These are phyloP conservation scores for Chrysina gloriosa DNA, from an alignment of 2,888 invertebrate genomes.

Conservation along the genomic window DNA sequence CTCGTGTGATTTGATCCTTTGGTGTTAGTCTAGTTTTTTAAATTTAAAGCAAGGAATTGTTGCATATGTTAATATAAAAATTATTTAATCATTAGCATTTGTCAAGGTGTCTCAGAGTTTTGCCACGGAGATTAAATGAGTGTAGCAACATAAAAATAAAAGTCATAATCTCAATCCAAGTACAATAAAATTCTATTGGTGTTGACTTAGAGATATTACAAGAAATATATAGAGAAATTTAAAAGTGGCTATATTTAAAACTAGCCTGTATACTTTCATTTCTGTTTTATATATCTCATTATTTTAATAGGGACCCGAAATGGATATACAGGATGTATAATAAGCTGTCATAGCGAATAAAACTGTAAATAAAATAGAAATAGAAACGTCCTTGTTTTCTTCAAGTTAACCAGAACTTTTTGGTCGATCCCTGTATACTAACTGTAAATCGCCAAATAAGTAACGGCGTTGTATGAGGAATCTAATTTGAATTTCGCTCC, in stretches of 20 bases:
- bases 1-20: too few relatives aligned
- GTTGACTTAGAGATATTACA: neutral
- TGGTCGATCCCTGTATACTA: neutral
- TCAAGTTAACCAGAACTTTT: neutral
- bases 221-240: constrained; percentile 12
- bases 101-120: constrained; percentile 21
- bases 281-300: constrained; percentile 3
- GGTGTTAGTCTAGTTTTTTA: too few relatives aligned
- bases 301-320: constrained; percentile 4
- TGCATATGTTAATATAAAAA: too few relatives aligned
- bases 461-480: neutral
- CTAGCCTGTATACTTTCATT: neutral
- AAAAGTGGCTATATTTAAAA: constrained; percentile 5
- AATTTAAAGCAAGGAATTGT: too few relatives aligned
- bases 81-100: too few relatives aligned
- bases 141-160: constrained; percentile 3
- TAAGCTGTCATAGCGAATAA: constrained; percentile 18
- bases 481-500: neutral
- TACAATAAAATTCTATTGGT: constrained; percentile 19
- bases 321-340: constrained; percentile 16
- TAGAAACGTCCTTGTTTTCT: neutral
- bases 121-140: neutral
- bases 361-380: constrained; percentile 18
- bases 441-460: neutral
- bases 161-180: neutral